These are phyloP conservation scores for Hippocampus mohnikei DNA, from an alignment of 2,113 vertebrate species.

Conservation along the genomic window DNA sequence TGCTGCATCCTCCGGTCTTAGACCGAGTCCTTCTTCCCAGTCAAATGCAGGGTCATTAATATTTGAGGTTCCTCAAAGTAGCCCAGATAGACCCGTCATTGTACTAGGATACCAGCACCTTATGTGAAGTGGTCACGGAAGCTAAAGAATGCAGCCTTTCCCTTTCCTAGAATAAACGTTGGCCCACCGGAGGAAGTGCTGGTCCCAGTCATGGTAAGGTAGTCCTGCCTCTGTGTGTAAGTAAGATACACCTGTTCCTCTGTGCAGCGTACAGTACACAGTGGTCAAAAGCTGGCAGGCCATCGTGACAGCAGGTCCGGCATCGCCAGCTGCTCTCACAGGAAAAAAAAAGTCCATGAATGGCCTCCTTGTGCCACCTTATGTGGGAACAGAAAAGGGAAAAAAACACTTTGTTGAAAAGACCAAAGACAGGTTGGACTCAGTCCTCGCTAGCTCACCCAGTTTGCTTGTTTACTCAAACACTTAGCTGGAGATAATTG, in stretches of 20 bases:
- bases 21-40: slow-evolving; percentile 9
- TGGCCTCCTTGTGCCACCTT: slow-evolving; percentile 43
- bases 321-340: slow-evolving; percentile 57
- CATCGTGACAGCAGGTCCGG: slow-evolving; percentile 49
- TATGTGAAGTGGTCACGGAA: slow-evolving; percentile 48
- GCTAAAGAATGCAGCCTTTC: slow-evolving; percentile 48
- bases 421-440: neutral
- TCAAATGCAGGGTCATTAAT: slow-evolving; percentile 56
- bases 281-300: slow-evolving; percentile 53
- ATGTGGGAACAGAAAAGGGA: slow-evolving; percentile 24
- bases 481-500: slow-evolving; percentile 7
- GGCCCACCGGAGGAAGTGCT: slow-evolving; percentile 39
- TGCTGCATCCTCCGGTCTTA: slow-evolving; percentile 49
- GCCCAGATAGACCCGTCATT: slow-evolving; percentile 50
- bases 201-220: slow-evolving; percentile 11
- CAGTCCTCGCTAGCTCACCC: neutral
- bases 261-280: slow-evolving; percentile 46
- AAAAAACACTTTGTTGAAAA: slow-evolving; percentile 21
- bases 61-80: slow-evolving; percentile 48
- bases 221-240: slow-evolving; percentile 1
- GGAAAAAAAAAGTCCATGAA: slow-evolving; percentile 36
- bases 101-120: slow-evolving; percentile 57
- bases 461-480: neutral
- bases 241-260: slow-evolving; percentile 61
- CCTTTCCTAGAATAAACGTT: slow-evolving; percentile 51